phyloP scores from a whole-genome alignment of 2,113 vertebrate species.

The Hemicordylus capensis region DNA sequence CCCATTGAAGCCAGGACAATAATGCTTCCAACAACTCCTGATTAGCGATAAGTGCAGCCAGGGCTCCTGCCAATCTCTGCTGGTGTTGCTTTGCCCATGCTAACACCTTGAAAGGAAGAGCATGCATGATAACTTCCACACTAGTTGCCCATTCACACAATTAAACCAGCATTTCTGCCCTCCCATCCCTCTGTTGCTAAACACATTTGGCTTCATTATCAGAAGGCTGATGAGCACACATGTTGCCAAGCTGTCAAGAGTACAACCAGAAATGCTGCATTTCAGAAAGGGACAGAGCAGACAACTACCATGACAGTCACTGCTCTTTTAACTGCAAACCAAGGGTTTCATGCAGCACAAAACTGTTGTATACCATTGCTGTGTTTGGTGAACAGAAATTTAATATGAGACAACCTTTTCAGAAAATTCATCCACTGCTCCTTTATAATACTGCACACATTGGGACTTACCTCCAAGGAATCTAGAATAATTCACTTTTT shows the following conservation, averaged over 20 bases:
- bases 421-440: background rate
- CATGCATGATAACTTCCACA: conserved; percentile 12
- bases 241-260: background rate
- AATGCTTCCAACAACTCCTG: conserved; percentile 93
- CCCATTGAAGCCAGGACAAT: conserved; percentile 94
- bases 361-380: background rate
- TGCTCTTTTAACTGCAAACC: background rate
- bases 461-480: background rate
- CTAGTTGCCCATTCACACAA: conserved; percentile 8
- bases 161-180: conserved; percentile 1
- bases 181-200: background rate
- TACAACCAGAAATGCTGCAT: background rate
- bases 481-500: background rate
- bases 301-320: background rate
- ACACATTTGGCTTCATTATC: background rate
- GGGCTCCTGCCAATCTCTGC: conserved; percentile 87
- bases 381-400: background rate
- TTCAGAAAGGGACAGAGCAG: background rate
- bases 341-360: background rate
- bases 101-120: conserved; percentile 82
- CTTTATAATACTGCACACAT: background rate
- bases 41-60: conserved; percentile 87
- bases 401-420: background rate
- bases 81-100: conserved; percentile 96
- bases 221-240: background rate